These are phyloP conservation scores for Philonicus albiceps DNA, from an alignment of 2,888 invertebrate genomes.

Conservation along the genomic window DNA sequence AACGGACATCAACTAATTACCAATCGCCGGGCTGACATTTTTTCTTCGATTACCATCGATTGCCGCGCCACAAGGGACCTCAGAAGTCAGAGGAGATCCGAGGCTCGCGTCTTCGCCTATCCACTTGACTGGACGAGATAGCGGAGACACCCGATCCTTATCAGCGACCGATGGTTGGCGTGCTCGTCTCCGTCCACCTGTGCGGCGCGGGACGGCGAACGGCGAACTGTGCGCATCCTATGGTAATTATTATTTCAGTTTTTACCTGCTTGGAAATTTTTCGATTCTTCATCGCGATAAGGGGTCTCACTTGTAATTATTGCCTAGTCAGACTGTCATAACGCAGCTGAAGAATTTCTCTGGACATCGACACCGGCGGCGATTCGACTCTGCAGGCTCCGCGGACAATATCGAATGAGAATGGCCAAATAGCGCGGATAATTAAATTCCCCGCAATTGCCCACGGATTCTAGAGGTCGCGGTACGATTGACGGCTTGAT, in stretches of 20 bases:
- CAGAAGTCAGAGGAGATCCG: not conserved
- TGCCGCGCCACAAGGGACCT: not conserved
- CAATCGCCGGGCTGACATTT: slow-evolving; percentile 13
- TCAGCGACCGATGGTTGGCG: not conserved
- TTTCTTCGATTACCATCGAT: not conserved
- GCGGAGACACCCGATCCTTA: slow-evolving; percentile 21
- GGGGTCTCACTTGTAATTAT: slow-evolving; percentile 13
- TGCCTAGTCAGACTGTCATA: slow-evolving; percentile 34
- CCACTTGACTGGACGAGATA: slow-evolving; percentile 2
- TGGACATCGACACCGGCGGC: not conserved
- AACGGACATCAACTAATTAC: slow-evolving; percentile 21
- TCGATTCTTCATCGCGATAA: slow-evolving; percentile 10
- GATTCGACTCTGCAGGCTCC: not conserved
- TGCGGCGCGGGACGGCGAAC: not conserved
- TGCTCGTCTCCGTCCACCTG: not conserved
- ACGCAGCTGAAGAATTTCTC: slow-evolving; percentile 10
- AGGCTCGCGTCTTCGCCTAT: not conserved
- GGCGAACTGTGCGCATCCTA: not conserved
- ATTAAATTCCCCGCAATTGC: slow-evolving; percentile 26
- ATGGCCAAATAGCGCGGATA: not conserved
- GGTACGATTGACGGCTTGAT: not conserved
- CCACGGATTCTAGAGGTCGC: not conserved
- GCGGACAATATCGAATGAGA: not conserved
- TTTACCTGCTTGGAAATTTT: not conserved
- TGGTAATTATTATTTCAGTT: slow-evolving; percentile 28